Conservation (phyloP, 2,797 vertebrate species). For the Clarias fuscus region DNA sequence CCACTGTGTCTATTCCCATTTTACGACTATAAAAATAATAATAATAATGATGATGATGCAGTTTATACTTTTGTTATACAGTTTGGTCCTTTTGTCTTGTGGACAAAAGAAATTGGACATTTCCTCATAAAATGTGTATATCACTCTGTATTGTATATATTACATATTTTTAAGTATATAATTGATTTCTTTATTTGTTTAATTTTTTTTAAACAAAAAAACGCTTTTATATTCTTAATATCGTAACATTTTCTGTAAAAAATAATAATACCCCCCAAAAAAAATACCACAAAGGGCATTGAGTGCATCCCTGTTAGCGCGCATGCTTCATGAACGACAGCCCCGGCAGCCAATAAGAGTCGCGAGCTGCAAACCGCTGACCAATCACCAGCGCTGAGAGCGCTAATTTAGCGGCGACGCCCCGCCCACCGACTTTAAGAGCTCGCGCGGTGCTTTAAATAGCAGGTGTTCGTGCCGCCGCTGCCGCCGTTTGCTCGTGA, state of each 20-base stretch:
- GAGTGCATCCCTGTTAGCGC: conserved; percentile 19
- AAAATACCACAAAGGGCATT: conserved; percentile 11
- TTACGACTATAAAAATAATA: too few relatives aligned
- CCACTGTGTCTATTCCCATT: too few relatives aligned
- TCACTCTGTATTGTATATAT: not conserved
- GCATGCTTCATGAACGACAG: conserved; percentile 23
- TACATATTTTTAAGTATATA: not conserved
- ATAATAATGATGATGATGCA: too few relatives aligned
- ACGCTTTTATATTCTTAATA: not conserved
- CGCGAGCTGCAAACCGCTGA: not conserved
- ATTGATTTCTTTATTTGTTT: too few relatives aligned
- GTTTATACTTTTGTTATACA: too few relatives aligned
- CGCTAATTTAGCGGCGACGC: conserved; percentile 41
- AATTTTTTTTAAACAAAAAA: not conserved
- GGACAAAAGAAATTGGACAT: too few relatives aligned
- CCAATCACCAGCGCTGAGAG: conserved; percentile 45
- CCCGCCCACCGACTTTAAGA: conserved; percentile 55
- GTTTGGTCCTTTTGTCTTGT: too few relatives aligned
- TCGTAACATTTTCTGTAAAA: too few relatives aligned
- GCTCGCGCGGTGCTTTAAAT: conserved; percentile 75
- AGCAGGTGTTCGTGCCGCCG: conserved; percentile 75
- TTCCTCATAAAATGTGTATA: too few relatives aligned
- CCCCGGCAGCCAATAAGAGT: conserved; percentile 20
- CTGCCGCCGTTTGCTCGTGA: not conserved
- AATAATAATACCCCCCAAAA: not conserved